Percentiles rank a stretch among this genome's conserved stretches.
Conservation (phyloP, 1,140 invertebrate species). For the Formica selysi region DNA sequence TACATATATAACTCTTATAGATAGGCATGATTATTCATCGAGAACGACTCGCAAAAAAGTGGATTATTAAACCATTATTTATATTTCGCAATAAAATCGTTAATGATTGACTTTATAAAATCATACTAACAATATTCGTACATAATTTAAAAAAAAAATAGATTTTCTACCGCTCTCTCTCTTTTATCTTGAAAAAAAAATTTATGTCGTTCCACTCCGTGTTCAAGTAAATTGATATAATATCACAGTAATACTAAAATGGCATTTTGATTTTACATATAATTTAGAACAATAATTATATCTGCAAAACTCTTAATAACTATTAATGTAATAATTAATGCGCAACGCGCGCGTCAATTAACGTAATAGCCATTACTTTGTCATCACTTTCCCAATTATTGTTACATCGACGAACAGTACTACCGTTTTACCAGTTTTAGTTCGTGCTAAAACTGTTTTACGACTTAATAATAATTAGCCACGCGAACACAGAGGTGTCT, state of each 20-base stretch:
- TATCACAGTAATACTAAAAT: not conserved
- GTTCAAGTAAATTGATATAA: constrained; percentile 8
- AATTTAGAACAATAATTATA: constrained; percentile 13
- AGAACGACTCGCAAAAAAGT: not conserved
- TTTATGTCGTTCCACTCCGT: no score
- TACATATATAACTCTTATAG: not conserved
- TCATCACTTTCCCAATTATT: constrained; percentile 4
- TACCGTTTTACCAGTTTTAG: not conserved
- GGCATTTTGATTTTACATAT: not conserved
- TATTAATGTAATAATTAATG: constrained; percentile 53
- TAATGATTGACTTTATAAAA: not conserved
- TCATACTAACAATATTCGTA: not conserved
- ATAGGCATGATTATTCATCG: not conserved
- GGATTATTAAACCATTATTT: not conserved
- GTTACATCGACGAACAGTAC: not conserved
- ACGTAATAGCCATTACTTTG: constrained; percentile 7
- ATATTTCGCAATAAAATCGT: not conserved
- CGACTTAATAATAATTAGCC: constrained; percentile 36
- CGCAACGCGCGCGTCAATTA: not conserved
- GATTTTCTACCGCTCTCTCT: not conserved
- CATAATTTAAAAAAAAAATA: not conserved
- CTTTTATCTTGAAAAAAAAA: not conserved
- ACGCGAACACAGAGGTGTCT: not conserved
- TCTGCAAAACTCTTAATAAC: constrained; percentile 5
- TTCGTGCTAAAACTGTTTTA: constrained; percentile 28